phyloP scores from a whole-genome alignment of 2,797 vertebrate species.

The Pangasius larnaudii region DNA sequence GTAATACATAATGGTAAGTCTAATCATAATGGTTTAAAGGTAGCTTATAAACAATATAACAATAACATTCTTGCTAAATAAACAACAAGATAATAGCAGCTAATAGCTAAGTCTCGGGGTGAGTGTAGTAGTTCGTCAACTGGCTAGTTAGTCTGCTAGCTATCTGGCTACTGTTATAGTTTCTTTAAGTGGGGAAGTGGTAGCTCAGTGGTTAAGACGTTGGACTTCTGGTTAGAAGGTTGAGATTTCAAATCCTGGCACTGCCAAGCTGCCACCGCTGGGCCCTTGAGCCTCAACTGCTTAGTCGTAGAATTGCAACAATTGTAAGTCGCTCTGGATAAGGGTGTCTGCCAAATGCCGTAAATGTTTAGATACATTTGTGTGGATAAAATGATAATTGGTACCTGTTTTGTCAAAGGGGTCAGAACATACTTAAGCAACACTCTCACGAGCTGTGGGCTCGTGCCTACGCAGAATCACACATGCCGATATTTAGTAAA shows the following conservation, averaged over 20 bases:
- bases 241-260: no score
- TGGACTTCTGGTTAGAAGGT: no score
- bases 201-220: no score
- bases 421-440: neutral
- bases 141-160: neutral
- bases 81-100: neutral
- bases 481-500: neutral
- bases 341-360: no score
- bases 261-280: no score
- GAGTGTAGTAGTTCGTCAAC: neutral
- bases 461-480: neutral
- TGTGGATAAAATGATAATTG: neutral
- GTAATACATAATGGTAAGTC: neutral
- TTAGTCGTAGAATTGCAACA: no score
- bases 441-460: neutral
- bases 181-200: neutral
- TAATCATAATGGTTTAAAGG: neutral
- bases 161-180: neutral
- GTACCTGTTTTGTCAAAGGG: neutral
- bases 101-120: neutral
- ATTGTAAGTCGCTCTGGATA: no score
- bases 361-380: neutral
- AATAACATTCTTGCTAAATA: neutral
- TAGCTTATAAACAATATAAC: neutral
- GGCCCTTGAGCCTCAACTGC: no score